phyloP scores from a whole-genome alignment of 1,140 invertebrate genomes.

The Patella vulgata region DNA sequence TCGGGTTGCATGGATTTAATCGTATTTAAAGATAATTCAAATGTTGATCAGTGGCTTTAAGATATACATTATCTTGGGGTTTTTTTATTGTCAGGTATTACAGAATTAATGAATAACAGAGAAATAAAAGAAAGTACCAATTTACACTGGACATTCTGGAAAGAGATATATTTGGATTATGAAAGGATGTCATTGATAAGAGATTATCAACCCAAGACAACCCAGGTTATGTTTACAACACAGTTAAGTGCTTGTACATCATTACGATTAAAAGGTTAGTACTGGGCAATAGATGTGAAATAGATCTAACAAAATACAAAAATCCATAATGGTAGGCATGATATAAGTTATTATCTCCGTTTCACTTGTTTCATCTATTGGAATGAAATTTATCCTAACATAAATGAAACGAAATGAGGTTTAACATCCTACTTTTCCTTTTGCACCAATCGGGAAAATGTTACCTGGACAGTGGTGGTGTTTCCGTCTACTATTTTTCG shows the following conservation, averaged over 20 bases:
- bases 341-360: background rate
- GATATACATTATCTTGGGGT: too few relatives aligned
- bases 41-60: too few relatives aligned
- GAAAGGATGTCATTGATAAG: background rate
- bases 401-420: too few relatives aligned
- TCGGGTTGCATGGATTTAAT: too few relatives aligned
- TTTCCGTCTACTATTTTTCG: too few relatives aligned
- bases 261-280: background rate
- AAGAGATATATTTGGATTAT: slow-evolving; percentile 30
- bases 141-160: slow-evolving; percentile 31
- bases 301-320: slow-evolving; percentile 1
- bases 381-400: too few relatives aligned
- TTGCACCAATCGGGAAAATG: background rate
- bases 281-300: background rate
- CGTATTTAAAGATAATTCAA: too few relatives aligned
- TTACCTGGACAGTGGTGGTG: too few relatives aligned
- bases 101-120: too few relatives aligned
- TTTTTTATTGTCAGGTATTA: too few relatives aligned
- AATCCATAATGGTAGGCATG: background rate
- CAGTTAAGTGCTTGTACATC: background rate
- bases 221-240: background rate
- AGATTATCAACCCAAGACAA: background rate
- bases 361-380: background rate
- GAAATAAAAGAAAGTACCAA: background rate
- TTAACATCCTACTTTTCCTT: too few relatives aligned